A percentile compares a stretch with the other conserved stretches of the same genome.
These are phyloP conservation scores for Akabosia matsudoensis DNA, from an alignment of 1,140 invertebrate species.

Conservation along the genomic window DNA sequence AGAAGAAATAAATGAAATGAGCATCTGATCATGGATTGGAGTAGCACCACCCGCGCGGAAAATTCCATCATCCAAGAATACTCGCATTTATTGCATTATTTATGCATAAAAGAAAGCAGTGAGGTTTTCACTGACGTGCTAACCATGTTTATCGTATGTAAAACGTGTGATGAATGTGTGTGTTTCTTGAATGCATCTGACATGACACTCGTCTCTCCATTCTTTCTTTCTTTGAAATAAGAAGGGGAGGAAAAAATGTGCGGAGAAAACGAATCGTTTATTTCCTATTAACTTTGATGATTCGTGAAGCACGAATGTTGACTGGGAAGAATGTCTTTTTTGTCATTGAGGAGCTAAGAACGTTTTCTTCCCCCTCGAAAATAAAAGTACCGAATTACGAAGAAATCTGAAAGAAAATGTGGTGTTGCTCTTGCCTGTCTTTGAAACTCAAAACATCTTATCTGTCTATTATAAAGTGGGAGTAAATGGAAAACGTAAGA, in stretches of 20 bases:
- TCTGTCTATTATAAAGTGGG: too few relatives aligned
- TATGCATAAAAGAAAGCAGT: too few relatives aligned
- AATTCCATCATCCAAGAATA: background rate
- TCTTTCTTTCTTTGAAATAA: background rate
- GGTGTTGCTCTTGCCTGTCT: too few relatives aligned
- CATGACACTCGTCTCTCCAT: background rate
- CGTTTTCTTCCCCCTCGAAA: background rate
- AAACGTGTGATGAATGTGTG: background rate
- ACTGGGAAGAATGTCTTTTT: background rate
- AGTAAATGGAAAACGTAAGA: too few relatives aligned
- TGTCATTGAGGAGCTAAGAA: background rate
- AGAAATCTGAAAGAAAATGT: too few relatives aligned
- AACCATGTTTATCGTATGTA: too few relatives aligned
- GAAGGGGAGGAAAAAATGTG: background rate
- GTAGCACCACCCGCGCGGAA: background rate
- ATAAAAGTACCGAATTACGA: too few relatives aligned
- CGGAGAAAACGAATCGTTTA: conserved; percentile 16
- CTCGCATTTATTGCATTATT: too few relatives aligned
- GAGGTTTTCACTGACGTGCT: too few relatives aligned
- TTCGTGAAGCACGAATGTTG: background rate
- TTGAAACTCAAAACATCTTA: too few relatives aligned
- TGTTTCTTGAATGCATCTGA: background rate
- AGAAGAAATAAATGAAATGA: background rate
- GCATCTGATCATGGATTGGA: background rate
- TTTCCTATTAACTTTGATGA: conserved; percentile 25